Base-by-base conservation (phyloP, 1,140 invertebrate genomes). In the Cryptotermes secundus region DNA sequence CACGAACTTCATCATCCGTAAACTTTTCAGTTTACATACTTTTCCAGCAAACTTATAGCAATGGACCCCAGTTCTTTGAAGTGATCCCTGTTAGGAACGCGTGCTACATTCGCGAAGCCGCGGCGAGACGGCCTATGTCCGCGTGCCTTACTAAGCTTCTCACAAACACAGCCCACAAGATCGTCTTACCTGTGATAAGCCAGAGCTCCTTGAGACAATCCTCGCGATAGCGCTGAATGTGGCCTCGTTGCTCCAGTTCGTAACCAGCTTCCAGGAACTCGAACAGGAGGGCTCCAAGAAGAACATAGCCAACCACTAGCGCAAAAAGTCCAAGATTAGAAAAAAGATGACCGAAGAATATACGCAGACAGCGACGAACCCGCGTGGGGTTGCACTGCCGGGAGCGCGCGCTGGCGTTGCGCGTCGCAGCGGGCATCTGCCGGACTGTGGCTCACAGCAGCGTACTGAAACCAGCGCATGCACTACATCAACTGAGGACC, bases 161-260 rank as follows among this genome's bases (percentile, higher is more conserved):
- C n/a, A n/a, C n/a, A n/a, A n/a, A n/a, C n/a, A n/a, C n/a, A n/a
- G n/a, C n/a, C n/a, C n/a, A n/a, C n/a, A n/a, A 36, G 45, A 19
- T 7, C 0, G 26, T 53, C 45, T 9, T 84, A 85, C 85, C 85
- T 85, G 85, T 85, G 22, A 85, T 85, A 24, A 81, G 83, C 85
- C 85, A 85, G 34, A 85, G 85, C 38, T 85, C 65, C 72, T 85
- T 80, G 12, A 85, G 81, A 45, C 85, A 85, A 6, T 85, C 85
- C 26, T 85, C 85, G 24, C 85, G 80, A 24, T 59, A 85, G 31
- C 79, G 65, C 42, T 85, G 80, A 24, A 85, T 65, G 10, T 85
- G 34, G 16, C 79, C 72, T 45, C 85, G 45, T 53, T 85, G 84
- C 34, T 85, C 79, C 72, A 84, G 34, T 26, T 85, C 85, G 36